Evolutionary conservation across 1,140 invertebrate genomes (phyloP), one percentile per base, ranked within the genome.

Genomic region (Drosophila orena): DNA sequence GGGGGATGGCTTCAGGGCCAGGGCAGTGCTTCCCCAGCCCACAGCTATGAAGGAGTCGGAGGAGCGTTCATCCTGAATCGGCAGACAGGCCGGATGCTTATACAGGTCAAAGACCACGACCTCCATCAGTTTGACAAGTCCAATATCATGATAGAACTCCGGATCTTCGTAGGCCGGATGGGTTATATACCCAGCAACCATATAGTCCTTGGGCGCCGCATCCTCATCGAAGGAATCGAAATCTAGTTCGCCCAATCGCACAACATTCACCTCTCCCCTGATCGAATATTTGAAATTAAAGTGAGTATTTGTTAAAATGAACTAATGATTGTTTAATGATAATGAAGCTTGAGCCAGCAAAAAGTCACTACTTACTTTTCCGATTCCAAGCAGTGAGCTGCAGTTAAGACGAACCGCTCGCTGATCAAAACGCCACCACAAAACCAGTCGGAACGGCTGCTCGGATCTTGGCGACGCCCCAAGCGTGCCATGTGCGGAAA

Each of bases 401-500:
- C 92, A 2, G 92, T 93, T 20, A 93, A 37, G 34, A 93, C 76
- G 66, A 77, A 92, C n/a, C 56, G 53, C 15, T 92, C 76, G n/a
- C 79, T 92, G 5, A 93, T 90, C 0, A 93, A 55, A 5, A 90
- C 91, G 3, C 92, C 93, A 15, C 86, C 92, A 56, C 93, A 93
- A 24, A 90, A 77, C 86, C 92, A 93, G 22, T 88, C 53, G n/a
- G 49, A 52, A 14, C 11, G 46, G 27, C 14, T 49, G 11, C 20
- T 49, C 44, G 55, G 14, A 11, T 22, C 20, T 4, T 46, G 37
- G 7, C 52, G 52, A 27, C 66, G 65, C 34, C 92, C 92, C 27
- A 93, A 60, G 0, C 92, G 80, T 1, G 90, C 93, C 75, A 92
- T 91, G 56, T 92, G 92, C 0, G 93, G 90, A 70, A 93, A 93